These are phyloP conservation scores for Mechanitis messenoides DNA, from an alignment of 2,888 invertebrate genomes.

Conservation along the genomic window DNA sequence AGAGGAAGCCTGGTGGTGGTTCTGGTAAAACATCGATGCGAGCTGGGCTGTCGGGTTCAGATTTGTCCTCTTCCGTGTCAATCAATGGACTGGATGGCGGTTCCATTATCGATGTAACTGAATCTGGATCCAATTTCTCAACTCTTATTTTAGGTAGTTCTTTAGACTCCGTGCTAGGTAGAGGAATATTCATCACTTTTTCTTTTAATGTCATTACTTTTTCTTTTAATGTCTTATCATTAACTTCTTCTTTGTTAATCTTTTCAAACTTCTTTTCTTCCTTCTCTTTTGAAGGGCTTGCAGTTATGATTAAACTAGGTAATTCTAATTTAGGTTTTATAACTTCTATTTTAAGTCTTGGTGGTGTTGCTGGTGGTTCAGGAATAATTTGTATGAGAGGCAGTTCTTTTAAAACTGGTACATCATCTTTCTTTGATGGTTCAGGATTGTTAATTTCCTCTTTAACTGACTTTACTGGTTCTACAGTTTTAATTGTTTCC, in stretches of 20 bases:
- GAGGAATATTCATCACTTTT: slow-evolving; percentile 38
- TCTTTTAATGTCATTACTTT: slow-evolving; percentile 26
- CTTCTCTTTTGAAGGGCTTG: slow-evolving; percentile 25
- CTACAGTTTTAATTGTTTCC: slow-evolving; percentile 41
- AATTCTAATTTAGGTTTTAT: slow-evolving; percentile 14
- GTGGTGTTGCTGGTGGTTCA: slow-evolving; percentile 52
- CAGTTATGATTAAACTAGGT: slow-evolving; percentile 6
- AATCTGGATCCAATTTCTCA: slow-evolving; percentile 47
- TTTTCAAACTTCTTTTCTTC: slow-evolving; percentile 31
- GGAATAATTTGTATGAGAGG: slow-evolving; percentile 37
- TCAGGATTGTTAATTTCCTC: slow-evolving; percentile 43
- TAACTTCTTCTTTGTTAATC: slow-evolving; percentile 32
- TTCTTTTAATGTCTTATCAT: slow-evolving; percentile 10
- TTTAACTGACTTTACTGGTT: slow-evolving; percentile 41
- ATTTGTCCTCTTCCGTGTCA: slow-evolving; percentile 70
- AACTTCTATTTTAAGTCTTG: slow-evolving; percentile 31
- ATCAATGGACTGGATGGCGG: slow-evolving; percentile 63
- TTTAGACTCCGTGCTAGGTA: slow-evolving; percentile 37
- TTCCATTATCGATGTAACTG: slow-evolving; percentile 44
- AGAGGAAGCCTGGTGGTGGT: slow-evolving; percentile 65
- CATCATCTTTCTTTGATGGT: slow-evolving; percentile 36
- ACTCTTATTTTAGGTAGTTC: slow-evolving; percentile 38
- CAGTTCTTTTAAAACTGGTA: slow-evolving; percentile 37
- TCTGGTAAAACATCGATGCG: slow-evolving; percentile 70
- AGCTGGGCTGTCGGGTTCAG: slow-evolving; percentile 69